Percentiles rank a stretch among this genome's conserved stretches.
Conservation (phyloP, 2,797 vertebrate genomes). For the Sebastes hopkinsi region DNA sequence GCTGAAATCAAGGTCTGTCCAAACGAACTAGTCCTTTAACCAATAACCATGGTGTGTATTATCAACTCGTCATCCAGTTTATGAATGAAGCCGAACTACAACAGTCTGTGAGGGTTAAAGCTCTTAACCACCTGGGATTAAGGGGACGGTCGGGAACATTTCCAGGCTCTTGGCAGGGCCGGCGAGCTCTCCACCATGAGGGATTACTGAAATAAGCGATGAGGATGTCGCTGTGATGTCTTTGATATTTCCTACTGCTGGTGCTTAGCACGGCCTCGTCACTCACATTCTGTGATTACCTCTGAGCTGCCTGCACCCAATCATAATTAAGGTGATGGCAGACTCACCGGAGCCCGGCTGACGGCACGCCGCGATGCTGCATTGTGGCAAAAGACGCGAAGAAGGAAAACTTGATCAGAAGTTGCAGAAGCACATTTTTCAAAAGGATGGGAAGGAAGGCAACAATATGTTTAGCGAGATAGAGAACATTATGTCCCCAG, state of each 20-base stretch:
- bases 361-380: not conserved
- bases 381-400: not conserved
- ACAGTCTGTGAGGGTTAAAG: not conserved
- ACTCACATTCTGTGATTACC: slow-evolving; percentile 40
- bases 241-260: slow-evolving; percentile 23
- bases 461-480: slow-evolving; percentile 43
- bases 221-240: slow-evolving; percentile 35
- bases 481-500: slow-evolving; percentile 43
- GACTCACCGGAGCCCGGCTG: not conserved
- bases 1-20: no score
- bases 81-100: slow-evolving; percentile 9
- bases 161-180: slow-evolving; percentile 18
- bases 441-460: slow-evolving; percentile 22
- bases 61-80: not conserved
- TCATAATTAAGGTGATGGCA: slow-evolving; percentile 56
- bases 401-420: slow-evolving; percentile 26
- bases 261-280: slow-evolving; percentile 24
- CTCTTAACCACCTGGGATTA: slow-evolving; percentile 24
- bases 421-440: not conserved
- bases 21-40: not conserved
- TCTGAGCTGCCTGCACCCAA: slow-evolving; percentile 45
- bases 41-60: not conserved
- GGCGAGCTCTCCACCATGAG: slow-evolving; percentile 1
- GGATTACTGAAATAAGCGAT: slow-evolving; percentile 51
- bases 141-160: not conserved